Base-by-base conservation (phyloP, 1,140 invertebrate genomes). In the Telenomus remus region DNA sequence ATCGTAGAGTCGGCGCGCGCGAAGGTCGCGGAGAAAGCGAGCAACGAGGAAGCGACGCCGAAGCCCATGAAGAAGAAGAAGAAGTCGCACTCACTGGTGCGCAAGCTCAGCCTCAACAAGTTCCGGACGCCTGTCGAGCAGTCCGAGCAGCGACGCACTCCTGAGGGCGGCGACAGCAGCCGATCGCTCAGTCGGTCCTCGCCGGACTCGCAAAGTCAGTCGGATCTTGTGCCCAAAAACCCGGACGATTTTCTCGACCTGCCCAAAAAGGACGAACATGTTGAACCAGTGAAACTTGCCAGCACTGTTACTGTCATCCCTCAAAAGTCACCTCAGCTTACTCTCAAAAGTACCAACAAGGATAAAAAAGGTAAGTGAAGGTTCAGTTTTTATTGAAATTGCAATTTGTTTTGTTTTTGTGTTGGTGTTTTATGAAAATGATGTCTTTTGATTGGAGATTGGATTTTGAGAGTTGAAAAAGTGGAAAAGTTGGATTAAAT, bases 181-280 rank as follows among this genome's bases (percentile, higher is more conserved):
- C 79, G 80, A 11, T 84, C 83, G 12, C 79, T 79, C 51, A 86
- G 84, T 53, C 85, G 83, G 73, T 87, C 85, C 50, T 85, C 85
- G 15, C 84, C 84, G 54, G 84, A 87, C 11, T 86, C 84, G 47
- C 78, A 82, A 6, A 69, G 73, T 14, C 76, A 81, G 33, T 76
- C 80, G 48, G 80, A 81, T 55, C 79, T 76, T 42, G 63, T 81
- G 47, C 60, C 77, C 11, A 69, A 51, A 44, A 50, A 82, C 47
- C 44, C 51, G 47, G 6, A 79, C 51, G 63, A 61, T 14, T 14
- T 27, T 14, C 12, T 16, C 42, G 35, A 48, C 63, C 35, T 14
- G 9, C 34, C 46, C 47, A 0, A 47, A 48, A 11, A 0, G 1
- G 10, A 16, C 7, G 16, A 27, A 16, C 9, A 55, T 19, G 81